Conservation (phyloP, 2,797 vertebrate species). For the Lithobates sylvaticus region DNA sequence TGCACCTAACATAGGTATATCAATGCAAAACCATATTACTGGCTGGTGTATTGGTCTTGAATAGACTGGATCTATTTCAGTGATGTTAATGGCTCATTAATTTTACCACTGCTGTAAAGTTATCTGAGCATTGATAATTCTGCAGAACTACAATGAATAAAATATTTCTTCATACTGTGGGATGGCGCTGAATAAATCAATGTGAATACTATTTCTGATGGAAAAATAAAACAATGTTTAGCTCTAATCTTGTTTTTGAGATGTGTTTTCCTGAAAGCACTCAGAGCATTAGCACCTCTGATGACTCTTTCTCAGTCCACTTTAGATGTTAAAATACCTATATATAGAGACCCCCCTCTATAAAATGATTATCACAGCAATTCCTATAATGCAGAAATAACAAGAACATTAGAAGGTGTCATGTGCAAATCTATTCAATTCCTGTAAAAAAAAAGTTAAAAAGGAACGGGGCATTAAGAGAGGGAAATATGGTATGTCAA, state of each 20-base stretch:
- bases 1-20: neutral
- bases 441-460: neutral
- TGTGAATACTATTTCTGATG: neutral
- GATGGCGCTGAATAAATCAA: neutral
- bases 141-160: conserved; percentile 7
- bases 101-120: conserved; percentile 36
- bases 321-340: neutral
- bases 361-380: conserved; percentile 1
- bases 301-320: neutral
- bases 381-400: conserved; percentile 5
- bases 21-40: neutral
- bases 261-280: neutral
- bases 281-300: neutral
- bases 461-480: conserved; percentile 13
- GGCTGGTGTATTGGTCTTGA: neutral
- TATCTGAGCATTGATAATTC: conserved; percentile 20
- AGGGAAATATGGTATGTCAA: neutral
- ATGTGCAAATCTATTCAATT: conserved; percentile 8
- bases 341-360: neutral
- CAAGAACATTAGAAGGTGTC: neutral
- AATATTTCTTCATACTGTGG: conserved; percentile 12
- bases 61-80: conserved; percentile 15
- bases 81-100: conserved; percentile 36
- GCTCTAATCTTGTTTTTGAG: neutral
- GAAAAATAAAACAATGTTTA: neutral